Evolutionary conservation across 2,797 vertebrate species (phyloP).

Genomic region (Pogonophryne albipinna): DNA sequence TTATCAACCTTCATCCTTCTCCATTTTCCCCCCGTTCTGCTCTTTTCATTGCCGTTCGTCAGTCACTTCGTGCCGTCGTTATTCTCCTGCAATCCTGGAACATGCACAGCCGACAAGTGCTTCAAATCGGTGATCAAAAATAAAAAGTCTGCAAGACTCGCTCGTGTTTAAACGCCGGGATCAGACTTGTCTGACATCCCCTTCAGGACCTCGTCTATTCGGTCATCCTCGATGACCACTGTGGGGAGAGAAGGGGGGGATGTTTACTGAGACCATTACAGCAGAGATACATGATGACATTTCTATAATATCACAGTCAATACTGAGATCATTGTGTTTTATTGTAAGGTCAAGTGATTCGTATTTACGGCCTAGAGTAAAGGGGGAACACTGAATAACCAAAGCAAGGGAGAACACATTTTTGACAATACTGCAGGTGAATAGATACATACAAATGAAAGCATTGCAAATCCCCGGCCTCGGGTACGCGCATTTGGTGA

Average conservation of each 20-base stretch:
- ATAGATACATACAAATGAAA: constrained; percentile 35
- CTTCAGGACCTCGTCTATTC: constrained; percentile 99
- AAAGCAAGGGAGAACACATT: neutral
- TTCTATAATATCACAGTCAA: neutral
- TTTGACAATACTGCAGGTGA: constrained; percentile 29
- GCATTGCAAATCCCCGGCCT: constrained; percentile 29
- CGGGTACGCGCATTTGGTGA: constrained; percentile 14
- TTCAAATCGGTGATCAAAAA: constrained; percentile 90
- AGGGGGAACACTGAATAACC: constrained; percentile 17
- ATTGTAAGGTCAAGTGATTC: neutral
- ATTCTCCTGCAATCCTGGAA: constrained; percentile 85
- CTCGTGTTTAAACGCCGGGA: constrained; percentile 92
- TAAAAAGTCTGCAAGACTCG: constrained; percentile 87
- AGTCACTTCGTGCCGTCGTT: constrained; percentile 78
- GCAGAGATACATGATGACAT: constrained; percentile 2
- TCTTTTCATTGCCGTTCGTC: constrained; percentile 14
- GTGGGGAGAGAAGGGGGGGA: constrained; percentile 56
- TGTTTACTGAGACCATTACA: constrained; percentile 40
- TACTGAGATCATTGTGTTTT: neutral
- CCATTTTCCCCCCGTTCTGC: constrained; percentile 14
- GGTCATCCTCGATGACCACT: constrained; percentile 99
- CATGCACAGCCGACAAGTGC: constrained; percentile 93
- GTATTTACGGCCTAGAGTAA: neutral
- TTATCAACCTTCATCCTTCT: constrained; percentile 59
- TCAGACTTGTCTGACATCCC: constrained; percentile 98